These are phyloP conservation scores for Aramus guarauna DNA, from an alignment of 2,113 vertebrate genomes.

Conservation along the genomic window DNA sequence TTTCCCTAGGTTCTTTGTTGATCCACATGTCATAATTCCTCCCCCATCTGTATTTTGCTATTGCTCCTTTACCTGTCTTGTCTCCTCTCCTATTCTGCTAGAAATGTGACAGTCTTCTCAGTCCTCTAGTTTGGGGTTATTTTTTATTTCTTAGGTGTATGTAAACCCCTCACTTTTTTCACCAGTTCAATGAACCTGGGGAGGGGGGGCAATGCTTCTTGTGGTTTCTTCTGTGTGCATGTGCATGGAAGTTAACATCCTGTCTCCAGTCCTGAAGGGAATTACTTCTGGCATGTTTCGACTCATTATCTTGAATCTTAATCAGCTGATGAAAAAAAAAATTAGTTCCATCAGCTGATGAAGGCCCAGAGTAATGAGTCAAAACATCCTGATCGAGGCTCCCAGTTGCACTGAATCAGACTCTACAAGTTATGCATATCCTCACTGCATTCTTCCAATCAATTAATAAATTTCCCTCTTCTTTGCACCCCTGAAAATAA, in stretches of 20 bases:
- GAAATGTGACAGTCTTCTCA: neutral
- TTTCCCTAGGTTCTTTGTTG: neutral
- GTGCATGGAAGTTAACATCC: slow-evolving; percentile 52
- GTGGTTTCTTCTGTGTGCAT: neutral
- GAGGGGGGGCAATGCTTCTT: neutral
- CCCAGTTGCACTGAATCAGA: slow-evolving; percentile 19
- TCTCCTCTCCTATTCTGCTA: neutral
- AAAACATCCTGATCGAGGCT: slow-evolving; percentile 67
- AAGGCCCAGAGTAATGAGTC: slow-evolving; percentile 68
- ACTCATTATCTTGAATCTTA: slow-evolving; percentile 75
- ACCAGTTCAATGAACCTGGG: neutral
- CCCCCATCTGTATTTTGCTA: neutral
- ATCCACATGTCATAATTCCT: neutral
- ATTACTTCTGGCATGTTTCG: slow-evolving; percentile 68
- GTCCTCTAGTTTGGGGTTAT: neutral
- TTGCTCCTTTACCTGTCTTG: neutral
- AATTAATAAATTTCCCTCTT: neutral
- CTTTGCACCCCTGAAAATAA: neutral
- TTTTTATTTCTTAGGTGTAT: neutral
- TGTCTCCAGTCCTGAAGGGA: slow-evolving; percentile 49
- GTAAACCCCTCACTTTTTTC: neutral
- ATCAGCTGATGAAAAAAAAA: slow-evolving; percentile 69
- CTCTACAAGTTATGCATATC: neutral
- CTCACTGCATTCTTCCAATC: slow-evolving; percentile 1
- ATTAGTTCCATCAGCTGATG: slow-evolving; percentile 69